A percentile compares a stretch with the other conserved stretches of the same genome.
phyloP scores from a whole-genome alignment of 2,888 invertebrate genomes.

The Lasioglossum zephyrum region DNA sequence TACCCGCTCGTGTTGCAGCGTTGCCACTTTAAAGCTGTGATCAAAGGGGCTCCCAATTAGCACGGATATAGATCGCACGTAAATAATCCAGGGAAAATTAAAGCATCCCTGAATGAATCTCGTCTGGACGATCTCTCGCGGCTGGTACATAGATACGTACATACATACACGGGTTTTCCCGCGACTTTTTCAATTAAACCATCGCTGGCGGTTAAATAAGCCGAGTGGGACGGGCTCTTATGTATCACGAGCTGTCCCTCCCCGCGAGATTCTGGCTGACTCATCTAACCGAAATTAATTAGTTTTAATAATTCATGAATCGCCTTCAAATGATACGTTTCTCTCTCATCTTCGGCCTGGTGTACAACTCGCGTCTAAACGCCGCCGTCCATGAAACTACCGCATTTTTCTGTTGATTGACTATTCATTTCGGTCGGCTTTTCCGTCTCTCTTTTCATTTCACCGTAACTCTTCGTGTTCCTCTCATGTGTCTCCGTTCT shows the following conservation, averaged over 20 bases:
- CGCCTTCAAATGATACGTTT: slow-evolving; percentile 62
- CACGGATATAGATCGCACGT: not conserved
- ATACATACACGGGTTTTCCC: not conserved
- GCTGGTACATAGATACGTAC: too few relatives aligned
- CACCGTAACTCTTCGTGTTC: not conserved
- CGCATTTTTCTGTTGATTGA: slow-evolving; percentile 71
- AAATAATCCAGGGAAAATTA: slow-evolving; percentile 31
- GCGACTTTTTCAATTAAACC: slow-evolving; percentile 71
- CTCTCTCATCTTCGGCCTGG: not conserved
- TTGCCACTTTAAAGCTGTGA: not conserved
- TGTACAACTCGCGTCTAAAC: slow-evolving; percentile 22
- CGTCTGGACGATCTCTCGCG: not conserved
- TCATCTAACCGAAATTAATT: slow-evolving; percentile 77
- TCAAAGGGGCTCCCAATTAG: not conserved
- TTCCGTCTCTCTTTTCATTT: not conserved
- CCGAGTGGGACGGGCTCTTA: slow-evolving; percentile 30
- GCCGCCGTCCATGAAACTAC: slow-evolving; percentile 32
- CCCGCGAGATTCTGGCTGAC: slow-evolving; percentile 51
- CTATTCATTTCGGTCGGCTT: slow-evolving; percentile 69
- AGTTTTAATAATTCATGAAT: slow-evolving; percentile 79
- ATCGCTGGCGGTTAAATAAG: slow-evolving; percentile 64
- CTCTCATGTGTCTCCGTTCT: not conserved
- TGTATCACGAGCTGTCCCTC: slow-evolving; percentile 23
- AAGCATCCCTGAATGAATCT: slow-evolving; percentile 44
- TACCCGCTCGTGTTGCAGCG: too few relatives aligned